A percentile compares a stretch with the other conserved stretches of the same genome.
Evolutionary conservation across 1,140 invertebrate species (phyloP).

Genomic region (Zelostemma sp.): DNA sequence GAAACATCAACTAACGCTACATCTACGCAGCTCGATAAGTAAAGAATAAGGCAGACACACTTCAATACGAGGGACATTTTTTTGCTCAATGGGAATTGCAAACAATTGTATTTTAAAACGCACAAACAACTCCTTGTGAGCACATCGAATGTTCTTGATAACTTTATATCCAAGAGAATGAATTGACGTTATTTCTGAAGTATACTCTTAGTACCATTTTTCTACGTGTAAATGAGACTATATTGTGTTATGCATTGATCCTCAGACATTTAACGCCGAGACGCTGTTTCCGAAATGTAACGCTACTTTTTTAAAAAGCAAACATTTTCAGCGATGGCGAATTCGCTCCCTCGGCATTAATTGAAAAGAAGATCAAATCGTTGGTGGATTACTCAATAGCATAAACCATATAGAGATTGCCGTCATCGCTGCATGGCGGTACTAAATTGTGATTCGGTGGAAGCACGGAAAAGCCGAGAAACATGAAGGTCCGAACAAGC

Average conservation of each 20-base stretch:
- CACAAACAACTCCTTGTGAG: conserved; percentile 48
- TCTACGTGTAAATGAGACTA: conserved; percentile 49
- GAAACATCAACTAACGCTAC: conserved; percentile 39
- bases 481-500: conserved; percentile 95
- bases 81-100: conserved; percentile 24
- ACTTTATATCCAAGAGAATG: conserved; percentile 50
- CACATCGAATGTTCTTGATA: conserved; percentile 49
- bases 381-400: conserved; percentile 77
- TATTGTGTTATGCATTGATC: conserved; percentile 45
- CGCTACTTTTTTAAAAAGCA: background rate
- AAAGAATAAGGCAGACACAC: conserved; percentile 46
- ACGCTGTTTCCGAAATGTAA: too few species aligned
- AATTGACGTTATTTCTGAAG: conserved; percentile 49
- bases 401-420: conserved; percentile 85
- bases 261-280: conserved; percentile 3
- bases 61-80: conserved; percentile 40
- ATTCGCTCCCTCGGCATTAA: conserved; percentile 58
- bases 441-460: conserved; percentile 85
- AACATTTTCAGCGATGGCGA: background rate
- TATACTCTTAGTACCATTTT: conserved; percentile 51
- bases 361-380: conserved; percentile 57
- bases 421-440: conserved; percentile 74
- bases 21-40: conserved; percentile 30
- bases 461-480: conserved; percentile 91
- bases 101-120: conserved; percentile 40